These are phyloP conservation scores for Salminus brasiliensis DNA, from an alignment of 2,113 vertebrate genomes.

Conservation along the genomic window DNA sequence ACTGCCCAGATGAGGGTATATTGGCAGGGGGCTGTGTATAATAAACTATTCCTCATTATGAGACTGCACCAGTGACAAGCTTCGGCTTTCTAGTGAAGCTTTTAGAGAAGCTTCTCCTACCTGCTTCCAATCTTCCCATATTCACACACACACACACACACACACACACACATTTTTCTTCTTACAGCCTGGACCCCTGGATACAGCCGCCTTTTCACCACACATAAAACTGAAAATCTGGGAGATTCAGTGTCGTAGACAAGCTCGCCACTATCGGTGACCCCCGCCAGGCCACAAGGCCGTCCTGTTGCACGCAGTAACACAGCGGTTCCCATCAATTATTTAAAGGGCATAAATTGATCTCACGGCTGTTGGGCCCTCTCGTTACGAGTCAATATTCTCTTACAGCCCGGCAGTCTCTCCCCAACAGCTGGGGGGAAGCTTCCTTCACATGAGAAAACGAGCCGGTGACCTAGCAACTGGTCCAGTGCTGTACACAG, in stretches of 20 bases:
- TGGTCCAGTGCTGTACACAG: constrained; percentile 43
- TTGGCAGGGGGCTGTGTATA: too few species aligned
- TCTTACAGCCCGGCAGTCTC: constrained; percentile 45
- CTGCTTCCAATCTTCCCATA: too few species aligned
- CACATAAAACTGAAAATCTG: background rate
- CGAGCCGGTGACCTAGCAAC: constrained; percentile 25
- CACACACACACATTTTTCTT: background rate
- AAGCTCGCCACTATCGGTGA: background rate
- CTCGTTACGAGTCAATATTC: constrained; percentile 46
- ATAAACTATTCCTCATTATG: too few species aligned
- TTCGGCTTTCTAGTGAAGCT: too few species aligned
- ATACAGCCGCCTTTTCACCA: background rate
- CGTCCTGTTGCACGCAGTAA: constrained; percentile 1
- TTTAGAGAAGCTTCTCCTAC: too few species aligned
- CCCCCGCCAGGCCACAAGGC: background rate
- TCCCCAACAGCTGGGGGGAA: constrained; percentile 47
- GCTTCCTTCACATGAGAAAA: constrained; percentile 39
- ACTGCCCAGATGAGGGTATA: too few species aligned
- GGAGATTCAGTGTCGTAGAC: constrained; percentile 11
- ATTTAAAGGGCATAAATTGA: constrained; percentile 50
- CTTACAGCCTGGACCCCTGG: background rate
- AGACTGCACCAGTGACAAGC: too few species aligned
- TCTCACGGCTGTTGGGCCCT: constrained; percentile 44
- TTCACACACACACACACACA: too few species aligned
- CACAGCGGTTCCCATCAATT: constrained; percentile 51